Evolutionary conservation across 2,797 vertebrate species (phyloP).

Genomic region (Myioborus miniatus): DNA sequence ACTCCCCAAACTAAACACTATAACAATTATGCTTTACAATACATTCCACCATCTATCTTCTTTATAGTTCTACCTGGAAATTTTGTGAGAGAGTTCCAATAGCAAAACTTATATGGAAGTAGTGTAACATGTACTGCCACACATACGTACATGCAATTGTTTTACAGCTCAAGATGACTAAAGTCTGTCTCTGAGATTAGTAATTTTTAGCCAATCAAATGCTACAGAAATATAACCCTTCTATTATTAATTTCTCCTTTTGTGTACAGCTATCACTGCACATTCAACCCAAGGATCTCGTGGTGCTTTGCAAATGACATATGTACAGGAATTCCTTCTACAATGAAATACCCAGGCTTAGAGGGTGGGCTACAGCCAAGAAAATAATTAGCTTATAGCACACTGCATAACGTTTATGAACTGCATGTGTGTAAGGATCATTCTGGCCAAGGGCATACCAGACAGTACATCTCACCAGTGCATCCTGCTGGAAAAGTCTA

Average conservation of each 20-base stretch:
- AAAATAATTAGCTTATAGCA: slow-evolving; percentile 38
- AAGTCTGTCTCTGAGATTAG: background rate
- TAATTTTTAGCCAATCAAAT: background rate
- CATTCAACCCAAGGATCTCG: background rate
- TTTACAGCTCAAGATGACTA: background rate
- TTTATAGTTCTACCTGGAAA: background rate
- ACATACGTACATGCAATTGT: rapidly evolving
- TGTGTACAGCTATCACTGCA: background rate
- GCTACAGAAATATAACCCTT: background rate
- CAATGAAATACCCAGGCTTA: background rate
- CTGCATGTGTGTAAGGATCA: background rate
- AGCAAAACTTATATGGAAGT: background rate
- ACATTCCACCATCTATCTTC: background rate
- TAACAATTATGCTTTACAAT: background rate
- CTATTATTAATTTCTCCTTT: background rate
- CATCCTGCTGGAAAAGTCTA: background rate
- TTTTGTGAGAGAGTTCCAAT: background rate
- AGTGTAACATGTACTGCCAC: background rate
- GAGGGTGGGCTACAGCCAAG: slow-evolving; percentile 10
- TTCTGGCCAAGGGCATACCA: slow-evolving; percentile 27
- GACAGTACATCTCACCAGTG: background rate
- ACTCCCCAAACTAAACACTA: background rate
- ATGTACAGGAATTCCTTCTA: slow-evolving; percentile 23
- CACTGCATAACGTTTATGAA: background rate
- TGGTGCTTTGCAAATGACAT: background rate